Base-by-base conservation (phyloP, 2,888 invertebrate genomes). In the Chaitophorus viminalis region DNA sequence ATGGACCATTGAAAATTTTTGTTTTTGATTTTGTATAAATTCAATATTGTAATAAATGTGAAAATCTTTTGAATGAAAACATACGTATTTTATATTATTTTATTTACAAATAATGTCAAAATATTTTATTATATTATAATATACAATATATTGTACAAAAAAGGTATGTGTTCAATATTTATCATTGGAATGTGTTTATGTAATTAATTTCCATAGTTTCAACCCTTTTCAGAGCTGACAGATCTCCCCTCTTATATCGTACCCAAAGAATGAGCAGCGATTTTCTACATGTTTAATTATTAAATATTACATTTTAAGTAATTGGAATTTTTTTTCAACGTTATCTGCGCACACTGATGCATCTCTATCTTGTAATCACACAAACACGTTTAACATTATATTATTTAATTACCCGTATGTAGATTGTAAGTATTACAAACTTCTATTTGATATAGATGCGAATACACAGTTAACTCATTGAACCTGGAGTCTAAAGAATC, bases 151-250 rank as follows among this genome's bases (percentile, higher is more conserved):
- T n/a, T 46, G 46, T 46, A 46, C 46, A 46, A 46, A 46, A 46
- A 46, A 14, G 11, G 8, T 46, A 46, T 46, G 46, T 46, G 1
- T 46, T 14, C 2, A 14, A 14, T 14, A 46, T 46, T 46, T 39
- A 39, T 65, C 29, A 46, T 84, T 70, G 60, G 39, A n/a, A 74
- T 83, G 39, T n/a, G 18, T 68, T 31, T 65, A 25, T 31, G 83
- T 84, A 84, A 84, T 84, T 84, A 84, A 76, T 84, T 75, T 84
- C 39, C 39, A 65, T 17, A 14, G 75, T n/a, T 75, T 60, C 83
- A 65, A 82, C 83, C 75, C 83, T 84, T 36, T 60, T 75, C 33
- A 36, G 1, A 60, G 29, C 39, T 39, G 83, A 65, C 65, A 84
- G 75, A 31, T 36, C 36, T 74, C 68, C 68, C 72, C 82, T 36